These are phyloP conservation scores for Nycticebus coucang DNA, from an alignment of 2,113 vertebrate species.

Conservation along the genomic window DNA sequence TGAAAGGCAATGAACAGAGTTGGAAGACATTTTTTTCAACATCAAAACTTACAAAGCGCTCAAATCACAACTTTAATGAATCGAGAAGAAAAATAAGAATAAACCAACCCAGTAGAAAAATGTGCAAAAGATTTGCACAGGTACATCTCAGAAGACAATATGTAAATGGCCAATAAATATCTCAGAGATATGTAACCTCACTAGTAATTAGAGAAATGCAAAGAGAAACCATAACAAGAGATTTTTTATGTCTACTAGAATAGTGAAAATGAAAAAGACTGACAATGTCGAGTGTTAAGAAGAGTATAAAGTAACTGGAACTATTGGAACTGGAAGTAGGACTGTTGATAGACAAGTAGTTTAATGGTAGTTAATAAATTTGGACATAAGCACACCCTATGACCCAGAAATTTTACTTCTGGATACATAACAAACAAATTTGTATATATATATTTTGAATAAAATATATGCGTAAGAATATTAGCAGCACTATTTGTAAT, in stretches of 20 bases:
- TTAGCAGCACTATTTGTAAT: background rate
- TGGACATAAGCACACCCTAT: background rate
- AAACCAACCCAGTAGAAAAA: background rate
- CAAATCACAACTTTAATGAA: background rate
- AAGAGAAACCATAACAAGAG: background rate
- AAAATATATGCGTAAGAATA: conserved; percentile 13
- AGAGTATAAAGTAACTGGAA: background rate
- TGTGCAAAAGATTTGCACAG: background rate
- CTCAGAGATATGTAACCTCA: background rate
- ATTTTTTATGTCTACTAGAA: background rate
- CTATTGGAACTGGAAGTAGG: background rate
- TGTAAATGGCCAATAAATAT: background rate
- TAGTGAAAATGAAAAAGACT: background rate
- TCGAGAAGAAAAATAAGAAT: background rate
- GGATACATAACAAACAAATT: background rate
- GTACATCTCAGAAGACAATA: background rate
- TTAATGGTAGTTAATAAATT: background rate
- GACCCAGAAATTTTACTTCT: background rate
- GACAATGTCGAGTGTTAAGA: background rate
- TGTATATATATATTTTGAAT: background rate
- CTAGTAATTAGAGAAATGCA: background rate
- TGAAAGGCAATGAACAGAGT: background rate
- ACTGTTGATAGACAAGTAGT: background rate
- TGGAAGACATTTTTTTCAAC: background rate
- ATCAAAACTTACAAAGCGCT: background rate